Evolutionary conservation across 2,797 vertebrate species (phyloP).

Genomic region (Onychomys torridus): DNA sequence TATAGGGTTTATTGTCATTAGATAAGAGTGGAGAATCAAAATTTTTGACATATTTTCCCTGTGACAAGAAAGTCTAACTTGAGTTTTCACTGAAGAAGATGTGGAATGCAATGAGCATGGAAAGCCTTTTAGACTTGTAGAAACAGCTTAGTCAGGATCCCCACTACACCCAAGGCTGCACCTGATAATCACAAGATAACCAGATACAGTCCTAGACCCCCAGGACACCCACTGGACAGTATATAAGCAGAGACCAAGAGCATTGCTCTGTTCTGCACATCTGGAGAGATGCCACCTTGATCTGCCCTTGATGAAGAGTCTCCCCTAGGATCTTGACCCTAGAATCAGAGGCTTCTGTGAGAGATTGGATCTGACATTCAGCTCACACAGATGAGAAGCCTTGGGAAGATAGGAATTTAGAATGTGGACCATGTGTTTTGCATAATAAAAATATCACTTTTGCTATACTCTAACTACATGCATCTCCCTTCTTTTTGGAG

Average conservation of each 20-base stretch:
- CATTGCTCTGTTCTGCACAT: neutral
- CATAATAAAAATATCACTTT: neutral
- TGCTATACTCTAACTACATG: neutral
- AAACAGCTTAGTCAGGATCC: neutral
- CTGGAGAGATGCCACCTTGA: neutral
- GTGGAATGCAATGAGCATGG: neutral
- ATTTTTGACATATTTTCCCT: constrained; percentile 63
- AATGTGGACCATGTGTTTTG: neutral
- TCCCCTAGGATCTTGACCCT: neutral
- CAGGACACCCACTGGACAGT: neutral
- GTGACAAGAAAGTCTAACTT: constrained; percentile 45
- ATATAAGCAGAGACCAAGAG: neutral
- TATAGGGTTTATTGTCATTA: constrained; percentile 45
- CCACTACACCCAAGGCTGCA: neutral
- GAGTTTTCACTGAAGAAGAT: constrained; percentile 45
- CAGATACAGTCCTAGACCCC: neutral
- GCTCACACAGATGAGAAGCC: neutral
- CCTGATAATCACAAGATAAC: neutral
- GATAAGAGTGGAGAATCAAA: neutral
- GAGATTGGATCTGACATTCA: neutral
- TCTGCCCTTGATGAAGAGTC: neutral
- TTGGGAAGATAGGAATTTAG: neutral
- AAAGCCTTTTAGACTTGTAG: neutral
- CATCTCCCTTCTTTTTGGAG: neutral
- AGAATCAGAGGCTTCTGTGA: neutral